Conservation (phyloP, 2,113 vertebrate species). For the Camelus bactrianus region DNA sequence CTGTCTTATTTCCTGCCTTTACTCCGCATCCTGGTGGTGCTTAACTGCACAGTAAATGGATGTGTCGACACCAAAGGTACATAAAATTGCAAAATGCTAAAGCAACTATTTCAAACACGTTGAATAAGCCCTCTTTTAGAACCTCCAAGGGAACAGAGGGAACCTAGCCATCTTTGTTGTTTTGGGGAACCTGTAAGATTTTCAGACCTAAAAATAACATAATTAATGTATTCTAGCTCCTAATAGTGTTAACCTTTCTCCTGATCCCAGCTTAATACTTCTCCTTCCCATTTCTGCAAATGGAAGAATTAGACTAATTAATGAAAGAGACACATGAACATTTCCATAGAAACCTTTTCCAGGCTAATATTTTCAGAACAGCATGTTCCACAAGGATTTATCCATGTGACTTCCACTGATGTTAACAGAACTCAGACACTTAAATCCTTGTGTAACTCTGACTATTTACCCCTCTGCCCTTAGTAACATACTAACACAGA, state of each 20-base stretch:
- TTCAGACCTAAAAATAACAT: constrained; percentile 9
- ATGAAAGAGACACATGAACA: constrained; percentile 63
- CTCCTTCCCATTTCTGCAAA: constrained; percentile 54
- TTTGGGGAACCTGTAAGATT: background rate
- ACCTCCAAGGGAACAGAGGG: background rate
- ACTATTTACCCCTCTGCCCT: background rate
- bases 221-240: background rate
- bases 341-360: constrained; percentile 78
- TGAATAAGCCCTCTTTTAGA: background rate
- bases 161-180: background rate
- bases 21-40: background rate
- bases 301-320: constrained; percentile 79
- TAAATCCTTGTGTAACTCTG: constrained; percentile 1
- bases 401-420: constrained; percentile 58
- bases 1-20: background rate
- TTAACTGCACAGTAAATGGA: background rate
- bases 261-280: constrained; percentile 27
- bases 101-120: background rate
- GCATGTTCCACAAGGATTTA: background rate
- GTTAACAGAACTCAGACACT: constrained; percentile 75
- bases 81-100: background rate
- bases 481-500: constrained; percentile 40
- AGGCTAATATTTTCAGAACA: constrained; percentile 74
- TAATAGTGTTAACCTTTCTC: constrained; percentile 31
- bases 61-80: background rate